Base-by-base conservation (phyloP, 2,113 vertebrate genomes). In the Microcebus tavaratra region DNA sequence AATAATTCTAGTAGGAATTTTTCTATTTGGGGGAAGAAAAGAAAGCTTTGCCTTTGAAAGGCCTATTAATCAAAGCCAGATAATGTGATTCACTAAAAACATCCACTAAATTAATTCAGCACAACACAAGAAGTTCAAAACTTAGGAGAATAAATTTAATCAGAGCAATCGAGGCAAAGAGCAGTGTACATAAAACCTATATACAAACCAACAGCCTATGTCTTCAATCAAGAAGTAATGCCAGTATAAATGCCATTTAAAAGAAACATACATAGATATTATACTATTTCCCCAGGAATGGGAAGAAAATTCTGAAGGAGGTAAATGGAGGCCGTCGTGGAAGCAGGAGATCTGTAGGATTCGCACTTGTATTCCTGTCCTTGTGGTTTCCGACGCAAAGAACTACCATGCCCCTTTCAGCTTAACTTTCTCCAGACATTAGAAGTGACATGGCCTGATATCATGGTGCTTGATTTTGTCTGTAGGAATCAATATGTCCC, bases 351-450 rank as follows among this genome's bases (percentile, higher is more conserved):
- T 9, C 14, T 11, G 31, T 18, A 36, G 23, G 3, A 42, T 36
- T 5, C 0, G 0, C 34, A 65, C 10, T 25, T 36, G 2, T n/a
- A n/a, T 12, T 61, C 50, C 48, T n/a, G 1, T 3, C 3, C 17
- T 39, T 39, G 8, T 29, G n/a, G 79, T 55, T 20, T 39, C 39
- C 29, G 21, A 65, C 59, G 73, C 65, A 67, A 73, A 72, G 59
- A 67, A 82, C 55, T 5, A 8, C 39, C 21, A 45, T 9, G 34
- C n/a, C 36, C 31, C 48, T 45, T n/a, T 85, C 36, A 21, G 59
- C 36, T 57, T 50, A 70, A 76, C 63, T 89, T 90, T 68, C n/a
- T 55, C 31, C 70, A 89, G 50, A 65, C 42, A 45, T 84, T 21
- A 87, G 86, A 86, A 68, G 1, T 0, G 20, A 67, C 21, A 14